These are phyloP conservation scores for Salvelinus sp. DNA, from an alignment of 2,113 vertebrate genomes.

Conservation along the genomic window DNA sequence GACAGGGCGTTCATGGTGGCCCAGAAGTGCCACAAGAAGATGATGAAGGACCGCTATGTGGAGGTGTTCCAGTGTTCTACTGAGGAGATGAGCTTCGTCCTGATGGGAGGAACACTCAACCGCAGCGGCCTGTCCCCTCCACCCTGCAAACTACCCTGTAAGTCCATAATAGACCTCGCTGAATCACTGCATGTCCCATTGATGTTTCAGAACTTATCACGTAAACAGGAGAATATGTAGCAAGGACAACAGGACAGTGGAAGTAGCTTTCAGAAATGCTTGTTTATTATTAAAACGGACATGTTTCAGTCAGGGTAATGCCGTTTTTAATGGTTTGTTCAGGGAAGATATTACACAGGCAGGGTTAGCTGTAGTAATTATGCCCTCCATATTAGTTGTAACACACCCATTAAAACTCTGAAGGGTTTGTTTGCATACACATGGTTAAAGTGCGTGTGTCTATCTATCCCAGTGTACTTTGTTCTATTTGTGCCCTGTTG, in stretches of 20 bases:
- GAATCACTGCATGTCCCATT: neutral
- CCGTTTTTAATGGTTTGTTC: too few relatives aligned
- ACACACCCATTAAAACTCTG: neutral
- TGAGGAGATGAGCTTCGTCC: conserved; percentile 97
- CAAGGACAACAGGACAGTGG: too few relatives aligned
- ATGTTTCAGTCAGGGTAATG: too few relatives aligned
- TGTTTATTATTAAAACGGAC: too few relatives aligned
- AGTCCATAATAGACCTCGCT: conserved; percentile 52
- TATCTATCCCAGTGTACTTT: conserved; percentile 40
- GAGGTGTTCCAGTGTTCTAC: conserved; percentile 98
- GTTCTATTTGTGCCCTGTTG: conserved; percentile 13
- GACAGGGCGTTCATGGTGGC: conserved; percentile 89
- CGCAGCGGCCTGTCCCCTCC: conserved; percentile 96
- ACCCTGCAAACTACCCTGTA: conserved; percentile 97
- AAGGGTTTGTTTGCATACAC: neutral
- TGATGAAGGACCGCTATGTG: conserved; percentile 97
- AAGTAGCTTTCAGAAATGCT: too few relatives aligned
- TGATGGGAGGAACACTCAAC: conserved; percentile 96
- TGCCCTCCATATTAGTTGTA: neutral
- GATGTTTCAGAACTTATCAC: too few relatives aligned
- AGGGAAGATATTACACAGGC: neutral
- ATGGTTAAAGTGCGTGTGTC: neutral
- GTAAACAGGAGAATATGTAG: too few relatives aligned
- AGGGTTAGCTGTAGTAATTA: neutral
- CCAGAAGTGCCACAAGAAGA: conserved; percentile 96